Evolutionary conservation across 2,888 invertebrate species (phyloP).

Genomic region (Morpho achilles): DNA sequence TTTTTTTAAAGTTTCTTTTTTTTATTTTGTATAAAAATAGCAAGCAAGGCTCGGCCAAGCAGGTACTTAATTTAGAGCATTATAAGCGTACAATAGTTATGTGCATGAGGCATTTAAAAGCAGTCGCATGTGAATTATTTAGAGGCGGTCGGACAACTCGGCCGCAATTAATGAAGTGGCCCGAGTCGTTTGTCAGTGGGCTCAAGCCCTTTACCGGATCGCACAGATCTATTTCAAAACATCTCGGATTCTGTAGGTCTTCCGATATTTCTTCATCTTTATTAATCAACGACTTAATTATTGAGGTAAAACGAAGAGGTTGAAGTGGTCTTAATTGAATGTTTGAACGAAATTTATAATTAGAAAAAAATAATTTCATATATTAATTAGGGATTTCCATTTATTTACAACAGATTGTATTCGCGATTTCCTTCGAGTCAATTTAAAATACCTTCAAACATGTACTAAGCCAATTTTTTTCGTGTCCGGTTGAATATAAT

Average conservation of each 20-base stretch:
- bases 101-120: constrained; percentile 37
- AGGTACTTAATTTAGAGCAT: no score
- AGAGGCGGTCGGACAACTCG: constrained; percentile 64
- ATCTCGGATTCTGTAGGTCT: constrained; percentile 40
- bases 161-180: constrained; percentile 73
- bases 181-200: constrained; percentile 69
- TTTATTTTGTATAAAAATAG: no score
- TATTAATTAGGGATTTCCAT: no score
- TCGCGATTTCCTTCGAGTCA: no score
- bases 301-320: constrained; percentile 24
- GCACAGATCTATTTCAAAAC: constrained; percentile 52
- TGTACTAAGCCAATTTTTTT: no score
- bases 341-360: constrained; percentile 1
- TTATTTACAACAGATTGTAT: no score
- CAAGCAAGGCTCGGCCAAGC: no score
- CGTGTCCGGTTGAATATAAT: no score
- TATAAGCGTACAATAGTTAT: not conserved
- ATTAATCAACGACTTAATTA: constrained; percentile 27
- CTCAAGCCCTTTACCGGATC: constrained; percentile 44
- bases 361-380: not conserved
- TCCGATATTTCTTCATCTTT: constrained; percentile 30
- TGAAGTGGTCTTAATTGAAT: constrained; percentile 3
- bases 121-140: constrained; percentile 70
- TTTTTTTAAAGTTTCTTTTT: no score
- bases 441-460: no score